Percentiles rank a stretch among this genome's conserved stretches.
phyloP scores from a whole-genome alignment of 1,140 invertebrate genomes.

The Habropoda laboriosa region DNA sequence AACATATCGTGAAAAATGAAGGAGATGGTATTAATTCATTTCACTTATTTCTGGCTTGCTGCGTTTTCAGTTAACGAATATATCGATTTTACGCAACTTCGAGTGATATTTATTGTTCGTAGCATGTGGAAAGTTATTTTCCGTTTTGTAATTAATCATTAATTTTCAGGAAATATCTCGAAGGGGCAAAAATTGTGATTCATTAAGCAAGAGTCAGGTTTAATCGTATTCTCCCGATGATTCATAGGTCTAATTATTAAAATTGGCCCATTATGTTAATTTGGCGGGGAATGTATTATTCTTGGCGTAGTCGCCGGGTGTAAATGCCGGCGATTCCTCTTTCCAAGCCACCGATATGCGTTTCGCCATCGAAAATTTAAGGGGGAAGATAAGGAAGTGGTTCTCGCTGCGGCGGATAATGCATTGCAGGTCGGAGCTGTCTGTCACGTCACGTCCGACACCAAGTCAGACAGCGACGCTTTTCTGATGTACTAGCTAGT shows the following conservation, averaged over 20 bases:
- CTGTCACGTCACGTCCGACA: conserved; percentile 54
- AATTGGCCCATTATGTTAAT: conserved; percentile 46
- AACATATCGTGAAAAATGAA: too few relatives aligned
- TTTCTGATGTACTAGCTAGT: conserved; percentile 49
- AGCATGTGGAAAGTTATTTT: too few relatives aligned
- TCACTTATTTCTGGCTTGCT: too few relatives aligned
- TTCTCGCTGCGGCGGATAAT: conserved; percentile 56
- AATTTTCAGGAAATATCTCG: too few relatives aligned
- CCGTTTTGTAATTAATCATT: too few relatives aligned
- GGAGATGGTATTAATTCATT: too few relatives aligned
- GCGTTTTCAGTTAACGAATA: too few relatives aligned
- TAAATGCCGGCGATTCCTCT: conserved; percentile 44
- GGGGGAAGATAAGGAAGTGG: conserved; percentile 13
- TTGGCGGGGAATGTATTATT: conserved; percentile 20
- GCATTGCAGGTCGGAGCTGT: conserved; percentile 50
- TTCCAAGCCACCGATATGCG: conserved; percentile 26
- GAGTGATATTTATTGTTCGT: too few relatives aligned
- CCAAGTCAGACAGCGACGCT: conserved; percentile 50
- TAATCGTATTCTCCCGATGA: conserved; percentile 15
- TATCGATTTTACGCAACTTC: too few relatives aligned
- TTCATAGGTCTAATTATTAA: conserved; percentile 49
- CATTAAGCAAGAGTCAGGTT: not conserved
- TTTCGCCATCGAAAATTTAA: conserved; percentile 39
- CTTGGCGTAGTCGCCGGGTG: not conserved
- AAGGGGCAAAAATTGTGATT: too few relatives aligned